Conservation (phyloP, 2,797 vertebrate species). For the Lacerta agilis region DNA sequence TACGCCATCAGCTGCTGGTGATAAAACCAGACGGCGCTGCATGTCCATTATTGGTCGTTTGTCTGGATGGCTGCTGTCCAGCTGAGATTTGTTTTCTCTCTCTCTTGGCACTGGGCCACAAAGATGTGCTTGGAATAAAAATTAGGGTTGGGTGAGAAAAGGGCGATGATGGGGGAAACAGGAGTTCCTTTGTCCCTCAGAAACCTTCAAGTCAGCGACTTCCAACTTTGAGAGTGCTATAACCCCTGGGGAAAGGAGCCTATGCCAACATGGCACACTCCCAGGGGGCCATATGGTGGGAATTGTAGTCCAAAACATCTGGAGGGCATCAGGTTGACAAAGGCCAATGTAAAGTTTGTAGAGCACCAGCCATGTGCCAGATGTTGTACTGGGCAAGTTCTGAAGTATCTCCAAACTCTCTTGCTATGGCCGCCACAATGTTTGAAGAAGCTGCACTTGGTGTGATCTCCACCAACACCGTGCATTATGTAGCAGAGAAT, state of each 20-base stretch:
- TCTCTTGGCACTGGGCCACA: conserved; percentile 34
- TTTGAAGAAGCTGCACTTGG: not conserved
- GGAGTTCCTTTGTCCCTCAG: too few species aligned
- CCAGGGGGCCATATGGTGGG: too few species aligned
- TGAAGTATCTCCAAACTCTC: not conserved
- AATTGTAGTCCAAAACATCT: too few species aligned
- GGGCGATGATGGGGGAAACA: not conserved
- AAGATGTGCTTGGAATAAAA: conserved; percentile 56
- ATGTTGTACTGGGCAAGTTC: not conserved
- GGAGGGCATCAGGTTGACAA: too few species aligned
- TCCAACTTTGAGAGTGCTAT: not conserved
- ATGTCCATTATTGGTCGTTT: conserved; percentile 32
- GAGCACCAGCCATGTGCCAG: not conserved
- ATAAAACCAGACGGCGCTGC: conserved; percentile 23
- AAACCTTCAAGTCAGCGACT: not conserved
- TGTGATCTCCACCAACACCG: too few species aligned
- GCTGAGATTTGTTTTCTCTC: conserved; percentile 62
- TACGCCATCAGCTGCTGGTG: conserved; percentile 12
- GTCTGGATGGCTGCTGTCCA: conserved; percentile 65
- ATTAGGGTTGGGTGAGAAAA: conserved; percentile 32
- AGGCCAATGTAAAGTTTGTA: not conserved
- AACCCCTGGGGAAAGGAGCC: not conserved
- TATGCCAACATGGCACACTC: too few species aligned
- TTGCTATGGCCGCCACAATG: not conserved
- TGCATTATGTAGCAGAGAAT: not conserved